Evolutionary conservation across 1,140 invertebrate species (phyloP).

Genomic region (Euborellia annulipes): DNA sequence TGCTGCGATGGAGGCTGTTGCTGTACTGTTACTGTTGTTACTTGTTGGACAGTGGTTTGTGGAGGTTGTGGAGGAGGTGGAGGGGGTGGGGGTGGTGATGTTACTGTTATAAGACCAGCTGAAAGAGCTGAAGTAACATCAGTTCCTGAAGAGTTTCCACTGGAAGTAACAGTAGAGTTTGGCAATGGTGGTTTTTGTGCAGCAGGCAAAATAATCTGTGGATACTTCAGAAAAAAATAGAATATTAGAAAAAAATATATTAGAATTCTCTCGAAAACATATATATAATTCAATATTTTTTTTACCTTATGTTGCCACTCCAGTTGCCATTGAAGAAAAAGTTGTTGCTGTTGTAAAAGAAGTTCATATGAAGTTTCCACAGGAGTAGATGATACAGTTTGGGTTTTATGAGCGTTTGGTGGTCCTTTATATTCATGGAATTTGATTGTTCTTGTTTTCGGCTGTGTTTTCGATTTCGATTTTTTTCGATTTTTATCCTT

Average conservation of each 20-base stretch:
- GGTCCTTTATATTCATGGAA: slow-evolving; percentile 98
- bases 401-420: slow-evolving; percentile 68
- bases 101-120: slow-evolving; percentile 9
- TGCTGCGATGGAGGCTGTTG: neutral
- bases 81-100: slow-evolving; percentile 2
- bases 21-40: slow-evolving; percentile 6
- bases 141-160: neutral
- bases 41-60: neutral
- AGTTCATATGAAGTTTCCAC: slow-evolving; percentile 80
- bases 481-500: slow-evolving; percentile 80
- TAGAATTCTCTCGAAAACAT: neutral
- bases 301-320: slow-evolving; percentile 57
- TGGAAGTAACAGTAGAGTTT: slow-evolving; percentile 20
- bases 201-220: slow-evolving; percentile 60
- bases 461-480: slow-evolving; percentile 60
- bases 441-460: slow-evolving; percentile 84
- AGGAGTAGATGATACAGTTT: slow-evolving; percentile 26
- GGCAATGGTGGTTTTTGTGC: slow-evolving; percentile 35
- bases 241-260: neutral
- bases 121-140: neutral
- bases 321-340: slow-evolving; percentile 76
- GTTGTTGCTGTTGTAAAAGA: slow-evolving; percentile 82
- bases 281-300: neutral
- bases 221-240: slow-evolving; percentile 34
- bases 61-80: neutral